A percentile compares a stretch with the other conserved stretches of the same genome.
phyloP scores from a whole-genome alignment of 2,888 invertebrate species.

The Phortica okadai region DNA sequence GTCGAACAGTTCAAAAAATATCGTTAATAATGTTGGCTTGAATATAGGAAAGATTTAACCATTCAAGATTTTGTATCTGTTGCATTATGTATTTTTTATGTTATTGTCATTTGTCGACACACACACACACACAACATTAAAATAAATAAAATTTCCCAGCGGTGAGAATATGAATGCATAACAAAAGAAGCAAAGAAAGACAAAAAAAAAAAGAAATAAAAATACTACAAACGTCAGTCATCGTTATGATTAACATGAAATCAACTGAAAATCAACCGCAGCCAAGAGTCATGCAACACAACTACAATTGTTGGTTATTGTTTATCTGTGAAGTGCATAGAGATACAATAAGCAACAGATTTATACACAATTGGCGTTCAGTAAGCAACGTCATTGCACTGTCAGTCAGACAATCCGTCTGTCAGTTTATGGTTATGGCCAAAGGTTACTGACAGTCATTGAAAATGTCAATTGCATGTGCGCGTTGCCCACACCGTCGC shows the following conservation, averaged over 20 bases:
- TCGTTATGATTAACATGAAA: constrained; percentile 30
- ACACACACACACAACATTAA: constrained; percentile 7
- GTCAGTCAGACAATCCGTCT: constrained; percentile 29
- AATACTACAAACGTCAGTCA: constrained; percentile 4
- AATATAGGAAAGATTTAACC: neutral
- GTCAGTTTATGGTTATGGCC: constrained; percentile 55
- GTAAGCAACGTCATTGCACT: neutral
- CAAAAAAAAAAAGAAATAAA: neutral
- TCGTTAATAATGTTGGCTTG: neutral
- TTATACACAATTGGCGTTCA: neutral
- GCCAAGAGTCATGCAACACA: constrained; percentile 14
- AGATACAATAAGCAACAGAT: neutral
- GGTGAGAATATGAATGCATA: neutral
- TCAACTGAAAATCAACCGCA: constrained; percentile 17
- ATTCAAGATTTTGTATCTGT: neutral
- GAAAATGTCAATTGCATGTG: constrained; percentile 36
- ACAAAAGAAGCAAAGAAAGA: neutral
- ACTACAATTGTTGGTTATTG: neutral
- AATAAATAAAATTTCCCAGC: constrained; percentile 11
- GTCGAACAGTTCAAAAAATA: neutral
- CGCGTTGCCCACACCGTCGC: neutral
- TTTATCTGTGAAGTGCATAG: neutral
- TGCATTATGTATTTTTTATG: constrained; percentile 11
- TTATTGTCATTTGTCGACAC: neutral
- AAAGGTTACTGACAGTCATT: constrained; percentile 63